Evolutionary conservation across 2,888 invertebrate species (phyloP), one percentile per base, ranked within the genome.

Genomic region (Apeira syringaria): DNA sequence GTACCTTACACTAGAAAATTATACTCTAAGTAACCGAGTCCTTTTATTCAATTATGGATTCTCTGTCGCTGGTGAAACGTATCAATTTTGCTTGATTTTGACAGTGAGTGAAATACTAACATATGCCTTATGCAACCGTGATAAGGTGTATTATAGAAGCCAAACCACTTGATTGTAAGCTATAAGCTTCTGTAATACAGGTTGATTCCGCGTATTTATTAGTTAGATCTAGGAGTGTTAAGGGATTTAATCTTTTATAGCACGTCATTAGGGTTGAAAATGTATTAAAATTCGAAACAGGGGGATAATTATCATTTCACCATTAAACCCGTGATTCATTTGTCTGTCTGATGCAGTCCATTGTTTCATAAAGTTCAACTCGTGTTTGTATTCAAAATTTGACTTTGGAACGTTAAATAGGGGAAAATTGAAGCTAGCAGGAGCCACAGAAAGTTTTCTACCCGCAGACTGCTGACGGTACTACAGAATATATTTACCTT

Each of bases 301-400:
- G 6, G 11, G 22, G 34, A 37, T 46, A 32, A 50, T 50, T 50
- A 53, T 50, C 25, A 37, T 46, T 47, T 43, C 31, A 39, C 41
- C 26, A 45, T 47, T 47, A 48, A 43, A 46, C 36, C 33, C 29
- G 41, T 53, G 43, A 53, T 53, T 53, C 43, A 53, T 53, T 50
- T 53, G 53, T 50, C 44, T 49, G 48, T 39, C 44, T 40, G 46
- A 36, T 47, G 49, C 53, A 53, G 49, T 45, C 11, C 18, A 30
- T 46, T 47, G 52, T 52, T 49, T 42, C 27, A 20, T 18, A 36
- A 45, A 48, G 42, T 45, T 45, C n/a, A 2, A 3, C 3, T 28
- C 27, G 38, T 26, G 35, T 46, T 45, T 45, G 31, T 22, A 24
- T 46, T 34, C 17, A 27, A 39, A 39, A 34, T 45, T 34, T 26